Base-by-base conservation (phyloP, 2,797 vertebrate species). In the Gadopsis marmoratus region DNA sequence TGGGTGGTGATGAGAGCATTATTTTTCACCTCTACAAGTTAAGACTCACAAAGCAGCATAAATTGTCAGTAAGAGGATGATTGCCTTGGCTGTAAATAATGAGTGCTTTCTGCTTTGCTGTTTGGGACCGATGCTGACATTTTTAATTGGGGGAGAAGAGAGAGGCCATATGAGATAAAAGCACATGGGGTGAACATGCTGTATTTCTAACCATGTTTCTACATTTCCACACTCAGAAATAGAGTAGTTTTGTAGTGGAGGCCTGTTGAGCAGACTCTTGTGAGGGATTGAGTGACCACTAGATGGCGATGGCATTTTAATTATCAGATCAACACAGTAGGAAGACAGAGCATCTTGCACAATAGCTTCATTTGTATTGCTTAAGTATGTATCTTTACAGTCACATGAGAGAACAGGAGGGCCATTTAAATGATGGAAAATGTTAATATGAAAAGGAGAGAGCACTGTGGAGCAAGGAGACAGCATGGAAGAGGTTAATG, bases 231-330 rank as follows among this genome's bases (percentile, higher is more conserved):
- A 65, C 31, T 21, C 45, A 60, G 3, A 54, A n/a, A 11, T n/a
- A 43, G 17, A 61, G 7, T 16, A 14, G 47, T 14, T 64, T 33
- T 55, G 26, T n/a, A 51, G 48, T 55, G 23, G 19, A 73, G 47
- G 63, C 53, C 45, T 51, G 3, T 11, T 59, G n/a, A 53, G 21
- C 37, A 53, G 8, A 1, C 33, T 79, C 71, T 59, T 37, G 33
- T 39, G 37, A 39, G 37, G 37, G 37, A 65, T 13, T 31, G 23
- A 13, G 35, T 50, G 23, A 33, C 92, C 95, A 92, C 92, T 87
- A 92, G 95, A 85, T 94, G 94, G 93, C 61, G 76, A 69, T 50
- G 43, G 33, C 41, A 76, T 64, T 70, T 65, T 58, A 85, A 69
- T 59, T 74, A 83, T 71, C n/a, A 62, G 1, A 21, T 41, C 53